Percentiles rank a stretch among this genome's conserved stretches.
Evolutionary conservation across 2,888 invertebrate species (phyloP).

Genomic region (Xiphydria camelus): DNA sequence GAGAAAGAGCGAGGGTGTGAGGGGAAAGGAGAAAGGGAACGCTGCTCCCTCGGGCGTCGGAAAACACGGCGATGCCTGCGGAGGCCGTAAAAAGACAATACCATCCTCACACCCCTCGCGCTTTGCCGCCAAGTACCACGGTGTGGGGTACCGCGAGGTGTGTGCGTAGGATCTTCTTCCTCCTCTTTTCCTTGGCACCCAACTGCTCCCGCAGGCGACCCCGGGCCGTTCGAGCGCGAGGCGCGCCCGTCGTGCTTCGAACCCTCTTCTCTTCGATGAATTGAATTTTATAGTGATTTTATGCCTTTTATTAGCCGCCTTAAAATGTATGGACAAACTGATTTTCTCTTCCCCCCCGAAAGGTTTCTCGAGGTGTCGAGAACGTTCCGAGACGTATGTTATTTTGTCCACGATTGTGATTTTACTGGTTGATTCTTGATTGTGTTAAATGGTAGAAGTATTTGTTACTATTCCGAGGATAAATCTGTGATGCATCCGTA

Average conservation of each 20-base stretch:
- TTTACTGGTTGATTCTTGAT: too few relatives aligned
- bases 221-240: constrained; percentile 6
- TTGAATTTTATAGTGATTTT: constrained; percentile 41
- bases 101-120: constrained; percentile 37
- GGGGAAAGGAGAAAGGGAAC: constrained; percentile 21
- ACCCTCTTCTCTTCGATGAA: constrained; percentile 25
- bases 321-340: constrained; percentile 8
- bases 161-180: neutral
- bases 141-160: constrained; percentile 2
- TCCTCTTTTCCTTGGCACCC: neutral
- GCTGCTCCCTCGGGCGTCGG: constrained; percentile 32
- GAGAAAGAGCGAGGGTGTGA: constrained; percentile 20
- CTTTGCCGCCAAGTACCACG: constrained; percentile 34
- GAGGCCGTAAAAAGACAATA: constrained; percentile 55
- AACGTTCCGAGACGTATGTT: too few relatives aligned
- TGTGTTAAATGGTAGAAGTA: too few relatives aligned
- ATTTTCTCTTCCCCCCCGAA: too few relatives aligned
- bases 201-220: neutral
- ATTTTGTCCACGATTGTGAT: too few relatives aligned
- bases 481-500: too few relatives aligned
- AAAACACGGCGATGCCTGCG: constrained; percentile 37
- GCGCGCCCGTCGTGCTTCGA: constrained; percentile 1
- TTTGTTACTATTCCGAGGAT: too few relatives aligned
- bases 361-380: too few relatives aligned
- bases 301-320: constrained; percentile 34